Percentiles rank a stretch among this genome's conserved stretches.
These are phyloP conservation scores for Harpegnathos saltator DNA, from an alignment of 1,140 invertebrate species.

Conservation along the genomic window DNA sequence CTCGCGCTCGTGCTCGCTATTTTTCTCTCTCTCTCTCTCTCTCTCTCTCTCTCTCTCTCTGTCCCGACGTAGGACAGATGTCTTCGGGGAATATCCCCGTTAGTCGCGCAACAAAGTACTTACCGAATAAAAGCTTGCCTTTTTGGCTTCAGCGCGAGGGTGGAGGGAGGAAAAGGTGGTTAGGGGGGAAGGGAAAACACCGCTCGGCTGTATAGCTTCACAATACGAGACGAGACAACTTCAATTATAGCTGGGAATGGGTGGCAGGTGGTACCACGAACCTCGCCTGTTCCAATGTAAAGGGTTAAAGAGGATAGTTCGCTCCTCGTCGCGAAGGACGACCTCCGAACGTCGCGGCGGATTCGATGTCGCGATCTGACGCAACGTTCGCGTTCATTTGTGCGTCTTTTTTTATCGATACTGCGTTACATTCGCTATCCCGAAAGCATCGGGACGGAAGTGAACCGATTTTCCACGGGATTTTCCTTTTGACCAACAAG, in stretches of 20 bases:
- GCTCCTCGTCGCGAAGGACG: constrained; percentile 37
- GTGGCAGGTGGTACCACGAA: constrained; percentile 61
- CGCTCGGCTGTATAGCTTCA: constrained; percentile 52
- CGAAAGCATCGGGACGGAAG: not conserved
- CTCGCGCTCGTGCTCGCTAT: too few species aligned
- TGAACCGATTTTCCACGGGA: too few species aligned
- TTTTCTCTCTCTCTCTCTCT: too few species aligned
- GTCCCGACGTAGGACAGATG: constrained; percentile 13
- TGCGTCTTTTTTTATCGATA: not conserved
- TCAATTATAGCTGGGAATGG: constrained; percentile 62
- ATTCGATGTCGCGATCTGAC: not conserved
- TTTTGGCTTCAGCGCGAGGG: constrained; percentile 3
- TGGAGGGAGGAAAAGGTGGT: too few species aligned
- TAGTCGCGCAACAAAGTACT: constrained; percentile 48
- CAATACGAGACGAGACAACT: constrained; percentile 61
- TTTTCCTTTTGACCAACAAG: not conserved
- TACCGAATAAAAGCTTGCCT: constrained; percentile 53
- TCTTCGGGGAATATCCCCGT: constrained; percentile 17
- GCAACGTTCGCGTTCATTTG: constrained; percentile 23
- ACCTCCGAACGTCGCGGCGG: not conserved
- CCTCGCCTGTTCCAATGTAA: constrained; percentile 55
- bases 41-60: not conserved
- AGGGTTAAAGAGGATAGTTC: constrained; percentile 61
- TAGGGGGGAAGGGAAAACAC: constrained; percentile 16
- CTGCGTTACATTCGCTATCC: not conserved